These are phyloP conservation scores for Acanthosoma haemorrhoidale DNA, from an alignment of 2,888 invertebrate genomes.

Conservation along the genomic window DNA sequence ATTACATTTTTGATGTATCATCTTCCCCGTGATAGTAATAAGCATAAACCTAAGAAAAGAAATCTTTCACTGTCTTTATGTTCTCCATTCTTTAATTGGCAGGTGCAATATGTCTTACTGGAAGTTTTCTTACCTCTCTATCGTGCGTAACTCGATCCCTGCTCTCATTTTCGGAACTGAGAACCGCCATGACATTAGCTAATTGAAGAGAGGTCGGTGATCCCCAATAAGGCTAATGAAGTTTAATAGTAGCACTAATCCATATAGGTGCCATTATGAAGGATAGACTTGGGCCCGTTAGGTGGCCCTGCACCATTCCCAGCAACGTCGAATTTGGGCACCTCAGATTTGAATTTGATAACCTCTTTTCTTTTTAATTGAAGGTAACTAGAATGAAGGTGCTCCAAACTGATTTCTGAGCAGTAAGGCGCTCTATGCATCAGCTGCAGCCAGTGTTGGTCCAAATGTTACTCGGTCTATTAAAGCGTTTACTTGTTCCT, in stretches of 20 bases:
- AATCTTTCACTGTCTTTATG: too few relatives aligned
- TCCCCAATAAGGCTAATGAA: neutral
- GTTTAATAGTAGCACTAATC: constrained; percentile 1
- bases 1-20: too few relatives aligned
- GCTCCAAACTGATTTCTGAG: neutral
- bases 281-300: neutral
- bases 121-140: too few relatives aligned
- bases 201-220: neutral
- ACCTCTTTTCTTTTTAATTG: neutral
- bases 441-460: too few relatives aligned
- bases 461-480: neutral
- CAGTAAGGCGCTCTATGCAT: too few relatives aligned
- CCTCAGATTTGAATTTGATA: neutral
- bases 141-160: too few relatives aligned
- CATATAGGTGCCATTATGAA: neutral
- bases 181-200: too few relatives aligned
- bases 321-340: constrained; percentile 7
- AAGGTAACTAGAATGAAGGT: neutral
- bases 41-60: too few relatives aligned
- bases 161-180: too few relatives aligned
- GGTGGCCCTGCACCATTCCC: neutral
- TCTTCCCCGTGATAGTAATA: too few relatives aligned
- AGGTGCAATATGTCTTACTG: too few relatives aligned
- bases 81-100: too few relatives aligned
- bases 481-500: neutral